phyloP scores from a whole-genome alignment of 2,888 invertebrate species.

The Drosophila putrida region DNA sequence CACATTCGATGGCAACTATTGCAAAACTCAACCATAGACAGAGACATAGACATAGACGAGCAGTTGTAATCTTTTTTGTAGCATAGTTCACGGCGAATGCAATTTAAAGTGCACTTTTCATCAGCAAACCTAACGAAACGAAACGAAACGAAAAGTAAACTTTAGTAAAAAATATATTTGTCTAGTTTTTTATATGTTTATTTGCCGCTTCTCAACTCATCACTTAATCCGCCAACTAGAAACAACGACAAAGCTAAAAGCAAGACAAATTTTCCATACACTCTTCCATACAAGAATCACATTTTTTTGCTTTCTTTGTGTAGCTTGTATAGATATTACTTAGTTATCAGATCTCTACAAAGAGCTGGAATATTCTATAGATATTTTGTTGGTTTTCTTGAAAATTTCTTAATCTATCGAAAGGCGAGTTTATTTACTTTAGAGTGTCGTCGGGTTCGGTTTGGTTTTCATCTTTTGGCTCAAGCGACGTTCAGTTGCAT shows the following conservation, averaged over 20 bases:
- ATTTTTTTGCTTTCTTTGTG: conserved; percentile 2
- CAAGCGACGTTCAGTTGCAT: conserved; percentile 41
- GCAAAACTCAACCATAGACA: conserved; percentile 1
- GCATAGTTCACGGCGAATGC: conserved; percentile 54
- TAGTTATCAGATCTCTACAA: not conserved
- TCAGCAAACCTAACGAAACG: conserved; percentile 33
- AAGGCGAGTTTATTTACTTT: conserved; percentile 2
- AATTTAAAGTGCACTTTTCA: conserved; percentile 66
- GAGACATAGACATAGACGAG: conserved; percentile 10
- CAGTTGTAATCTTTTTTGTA: conserved; percentile 21
- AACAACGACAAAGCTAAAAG: conserved; percentile 32
- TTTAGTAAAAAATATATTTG: conserved; percentile 49
- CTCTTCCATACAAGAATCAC: conserved; percentile 16
- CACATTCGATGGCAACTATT: conserved; percentile 37
- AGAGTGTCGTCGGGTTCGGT: conserved; percentile 35
- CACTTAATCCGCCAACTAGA: conserved; percentile 67
- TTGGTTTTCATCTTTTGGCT: conserved; percentile 28
- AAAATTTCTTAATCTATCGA: conserved; percentile 16
- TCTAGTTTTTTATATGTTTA: conserved; percentile 46
- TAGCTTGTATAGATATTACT: not conserved
- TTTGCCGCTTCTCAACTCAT: conserved; percentile 56
- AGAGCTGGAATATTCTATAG: not conserved
- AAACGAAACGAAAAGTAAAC: conserved; percentile 50
- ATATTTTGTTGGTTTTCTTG: not conserved
- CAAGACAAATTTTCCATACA: conserved; percentile 51